These are phyloP conservation scores for Poecilia picta DNA, from an alignment of 2,797 vertebrate species.

Conservation along the genomic window DNA sequence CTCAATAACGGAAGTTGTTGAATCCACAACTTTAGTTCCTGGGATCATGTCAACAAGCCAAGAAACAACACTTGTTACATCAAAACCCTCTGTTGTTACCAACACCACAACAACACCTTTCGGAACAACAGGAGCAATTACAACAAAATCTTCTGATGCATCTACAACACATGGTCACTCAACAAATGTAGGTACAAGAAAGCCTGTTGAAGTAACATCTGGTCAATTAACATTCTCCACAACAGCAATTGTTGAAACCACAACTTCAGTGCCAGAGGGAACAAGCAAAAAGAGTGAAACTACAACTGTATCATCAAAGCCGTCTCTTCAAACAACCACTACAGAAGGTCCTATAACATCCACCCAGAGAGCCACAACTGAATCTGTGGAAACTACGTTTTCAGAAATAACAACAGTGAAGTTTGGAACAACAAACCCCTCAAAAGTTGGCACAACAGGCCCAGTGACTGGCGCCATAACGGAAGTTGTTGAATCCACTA, in stretches of 20 bases:
- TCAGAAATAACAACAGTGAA: not conserved
- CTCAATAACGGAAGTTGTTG: not conserved
- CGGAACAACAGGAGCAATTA: not conserved
- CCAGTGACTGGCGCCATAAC: not conserved
- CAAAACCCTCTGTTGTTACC: not conserved
- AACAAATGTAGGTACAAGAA: not conserved
- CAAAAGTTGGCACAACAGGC: not conserved
- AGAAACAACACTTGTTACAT: conserved; percentile 1
- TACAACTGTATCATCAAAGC: not conserved
- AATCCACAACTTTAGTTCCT: not conserved
- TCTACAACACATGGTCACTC: not conserved
- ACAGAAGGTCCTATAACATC: not conserved
- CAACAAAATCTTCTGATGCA: accelerated
- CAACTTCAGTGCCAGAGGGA: not conserved
- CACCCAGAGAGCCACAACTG: too few relatives aligned
- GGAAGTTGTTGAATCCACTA: not conserved
- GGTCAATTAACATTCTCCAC: not conserved
- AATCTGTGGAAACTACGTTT: not conserved
- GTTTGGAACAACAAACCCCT: not conserved
- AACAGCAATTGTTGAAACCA: not conserved
- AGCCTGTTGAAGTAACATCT: not conserved
- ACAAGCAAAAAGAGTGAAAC: not conserved
- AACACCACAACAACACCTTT: not conserved
- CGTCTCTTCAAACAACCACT: not conserved
- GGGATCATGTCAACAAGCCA: not conserved